Percentiles rank a stretch among this genome's conserved stretches.
Conservation (phyloP, 2,113 vertebrate species). For the Alces alces region DNA sequence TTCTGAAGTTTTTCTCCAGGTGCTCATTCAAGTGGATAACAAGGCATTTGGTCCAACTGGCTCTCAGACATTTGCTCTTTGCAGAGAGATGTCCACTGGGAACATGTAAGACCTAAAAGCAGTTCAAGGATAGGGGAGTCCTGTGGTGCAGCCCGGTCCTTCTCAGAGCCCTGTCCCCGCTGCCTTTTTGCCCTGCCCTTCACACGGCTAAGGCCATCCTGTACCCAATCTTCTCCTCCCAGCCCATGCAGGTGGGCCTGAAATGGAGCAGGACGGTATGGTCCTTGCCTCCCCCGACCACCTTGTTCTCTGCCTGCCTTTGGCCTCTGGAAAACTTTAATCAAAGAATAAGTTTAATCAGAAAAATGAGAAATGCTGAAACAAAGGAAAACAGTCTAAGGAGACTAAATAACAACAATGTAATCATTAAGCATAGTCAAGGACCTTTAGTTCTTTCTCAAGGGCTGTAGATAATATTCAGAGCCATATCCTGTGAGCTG, state of each 20-base stretch:
- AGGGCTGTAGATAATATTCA: background rate
- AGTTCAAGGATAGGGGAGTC: background rate
- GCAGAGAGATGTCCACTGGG: background rate
- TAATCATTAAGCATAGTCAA: background rate
- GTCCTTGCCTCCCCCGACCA: background rate
- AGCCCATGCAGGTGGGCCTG: background rate
- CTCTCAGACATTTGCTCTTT: background rate
- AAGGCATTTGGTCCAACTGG: background rate
- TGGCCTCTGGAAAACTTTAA: background rate
- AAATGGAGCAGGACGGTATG: background rate
- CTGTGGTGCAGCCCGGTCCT: background rate
- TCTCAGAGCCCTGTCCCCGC: background rate
- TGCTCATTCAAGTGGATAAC: background rate
- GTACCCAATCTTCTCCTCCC: background rate
- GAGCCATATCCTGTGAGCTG: background rate
- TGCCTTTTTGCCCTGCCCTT: background rate
- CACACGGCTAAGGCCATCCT: background rate
- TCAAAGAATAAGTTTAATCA: background rate
- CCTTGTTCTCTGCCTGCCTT: background rate
- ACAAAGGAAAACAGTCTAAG: background rate
- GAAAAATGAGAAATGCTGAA: background rate
- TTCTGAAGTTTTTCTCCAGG: slow-evolving; percentile 2
- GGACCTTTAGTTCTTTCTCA: background rate
- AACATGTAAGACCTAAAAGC: background rate
- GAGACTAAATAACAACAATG: background rate